A percentile compares a stretch with the other conserved stretches of the same genome.
Evolutionary conservation across 2,888 invertebrate species (phyloP).

Genomic region (Seladonia tumulorum): DNA sequence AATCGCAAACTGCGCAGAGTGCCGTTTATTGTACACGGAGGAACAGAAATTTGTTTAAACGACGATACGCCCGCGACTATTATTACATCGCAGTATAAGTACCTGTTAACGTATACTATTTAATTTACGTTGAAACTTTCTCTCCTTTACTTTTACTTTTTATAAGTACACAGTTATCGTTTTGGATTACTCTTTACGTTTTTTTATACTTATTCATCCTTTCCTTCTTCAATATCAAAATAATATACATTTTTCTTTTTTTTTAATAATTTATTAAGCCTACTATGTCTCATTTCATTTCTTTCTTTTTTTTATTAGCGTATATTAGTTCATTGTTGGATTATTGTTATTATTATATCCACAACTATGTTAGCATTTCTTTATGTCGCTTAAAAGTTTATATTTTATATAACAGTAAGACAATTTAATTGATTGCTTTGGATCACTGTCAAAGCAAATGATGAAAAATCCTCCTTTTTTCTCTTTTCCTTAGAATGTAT

Average conservation of each 20-base stretch:
- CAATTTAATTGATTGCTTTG: conserved; percentile 28
- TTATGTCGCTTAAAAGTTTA: conserved; percentile 34
- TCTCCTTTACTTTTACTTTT: conserved; percentile 69
- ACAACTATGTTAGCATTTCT: conserved; percentile 32
- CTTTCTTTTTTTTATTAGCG: conserved; percentile 7
- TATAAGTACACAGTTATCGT: conserved; percentile 78
- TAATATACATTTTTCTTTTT: conserved; percentile 38
- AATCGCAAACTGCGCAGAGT: conserved; percentile 9
- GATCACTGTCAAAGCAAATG: conserved; percentile 34
- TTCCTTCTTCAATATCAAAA: conserved; percentile 29
- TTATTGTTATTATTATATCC: conserved; percentile 37
- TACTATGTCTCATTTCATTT: conserved; percentile 34
- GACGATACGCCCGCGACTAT: conserved; percentile 28
- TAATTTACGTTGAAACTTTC: conserved; percentile 70
- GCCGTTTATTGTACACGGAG: conserved; percentile 8
- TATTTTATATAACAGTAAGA: conserved; percentile 48
- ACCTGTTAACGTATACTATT: conserved; percentile 68
- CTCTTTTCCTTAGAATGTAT: conserved; percentile 41
- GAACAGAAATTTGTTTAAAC: conserved; percentile 10
- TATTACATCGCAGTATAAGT: conserved; percentile 56
- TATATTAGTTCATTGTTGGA: conserved; percentile 31
- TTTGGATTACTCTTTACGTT: conserved; percentile 56
- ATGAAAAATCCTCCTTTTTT: conserved; percentile 8
- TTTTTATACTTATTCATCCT: conserved; percentile 31
- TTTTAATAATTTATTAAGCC: conserved; percentile 48